Evolutionary conservation across 2,797 vertebrate genomes (phyloP).

Genomic region (Myiotriccus ornatus): DNA sequence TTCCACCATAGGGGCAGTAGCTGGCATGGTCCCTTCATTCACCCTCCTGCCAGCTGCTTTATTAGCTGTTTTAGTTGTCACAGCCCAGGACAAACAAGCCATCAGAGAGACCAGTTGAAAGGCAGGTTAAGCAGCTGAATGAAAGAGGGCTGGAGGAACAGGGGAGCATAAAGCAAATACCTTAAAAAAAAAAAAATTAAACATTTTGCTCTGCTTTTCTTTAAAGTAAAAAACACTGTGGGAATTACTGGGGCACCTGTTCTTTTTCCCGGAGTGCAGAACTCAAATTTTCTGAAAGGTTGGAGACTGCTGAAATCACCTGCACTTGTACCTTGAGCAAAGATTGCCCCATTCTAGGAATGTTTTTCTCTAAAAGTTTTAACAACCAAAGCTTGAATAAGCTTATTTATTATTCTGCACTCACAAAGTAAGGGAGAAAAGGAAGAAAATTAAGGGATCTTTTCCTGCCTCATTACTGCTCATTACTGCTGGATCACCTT

Average conservation of each 20-base stretch:
- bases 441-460: background rate
- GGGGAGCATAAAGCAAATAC: background rate
- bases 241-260: background rate
- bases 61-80: background rate
- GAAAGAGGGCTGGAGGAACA: background rate
- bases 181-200: background rate
- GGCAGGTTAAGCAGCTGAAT: constrained; percentile 12
- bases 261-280: background rate
- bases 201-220: background rate
- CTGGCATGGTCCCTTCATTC: background rate
- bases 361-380: background rate
- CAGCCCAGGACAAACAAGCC: background rate
- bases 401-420: background rate
- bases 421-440: background rate
- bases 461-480: background rate
- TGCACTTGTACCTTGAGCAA: background rate
- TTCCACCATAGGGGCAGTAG: background rate
- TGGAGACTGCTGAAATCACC: background rate
- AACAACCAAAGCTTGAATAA: background rate
- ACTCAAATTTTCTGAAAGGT: background rate
- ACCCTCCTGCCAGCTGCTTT: constrained; percentile 22
- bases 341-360: background rate
- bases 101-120: constrained; percentile 13
- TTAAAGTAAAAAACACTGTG: background rate
- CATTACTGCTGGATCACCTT: background rate